Evolutionary conservation across 1,140 invertebrate species (phyloP).

Genomic region (Drosophila ficusphila): DNA sequence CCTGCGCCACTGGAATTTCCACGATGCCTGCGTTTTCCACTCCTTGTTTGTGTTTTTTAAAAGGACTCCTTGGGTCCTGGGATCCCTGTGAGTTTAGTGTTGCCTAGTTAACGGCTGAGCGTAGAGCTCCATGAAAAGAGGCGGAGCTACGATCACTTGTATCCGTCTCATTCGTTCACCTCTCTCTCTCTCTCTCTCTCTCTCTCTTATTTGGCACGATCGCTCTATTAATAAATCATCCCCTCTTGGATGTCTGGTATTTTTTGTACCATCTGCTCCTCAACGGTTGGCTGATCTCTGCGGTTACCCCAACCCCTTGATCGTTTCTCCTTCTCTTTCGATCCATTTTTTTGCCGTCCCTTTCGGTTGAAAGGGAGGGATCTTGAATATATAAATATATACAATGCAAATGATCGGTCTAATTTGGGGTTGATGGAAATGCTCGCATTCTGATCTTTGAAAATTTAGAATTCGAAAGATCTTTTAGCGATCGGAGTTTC

Average conservation of each 20-base stretch:
- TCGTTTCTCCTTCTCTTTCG: not conserved
- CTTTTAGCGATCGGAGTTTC: not conserved
- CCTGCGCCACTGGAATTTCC: slow-evolving; percentile 50
- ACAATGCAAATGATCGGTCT: slow-evolving; percentile 14
- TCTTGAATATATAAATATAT: not conserved
- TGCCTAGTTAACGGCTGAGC: slow-evolving; percentile 45
- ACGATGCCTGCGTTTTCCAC: slow-evolving; percentile 1
- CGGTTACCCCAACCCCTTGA: slow-evolving; percentile 12
- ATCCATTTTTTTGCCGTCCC: not conserved
- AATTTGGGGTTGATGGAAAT: slow-evolving; percentile 11
- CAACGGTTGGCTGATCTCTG: slow-evolving; percentile 39
- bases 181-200: not conserved
- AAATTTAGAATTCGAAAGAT: not conserved
- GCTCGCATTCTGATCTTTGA: not conserved
- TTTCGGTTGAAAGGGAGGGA: slow-evolving; percentile 11
- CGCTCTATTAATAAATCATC: slow-evolving; percentile 71
- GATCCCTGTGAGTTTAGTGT: slow-evolving; percentile 46
- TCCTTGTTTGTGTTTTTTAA: not conserved
- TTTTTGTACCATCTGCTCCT: slow-evolving; percentile 31
- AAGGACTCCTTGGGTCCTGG: not conserved
- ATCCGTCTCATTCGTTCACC: not conserved
- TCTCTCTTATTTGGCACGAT: slow-evolving; percentile 4
- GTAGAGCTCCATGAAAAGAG: slow-evolving; percentile 17
- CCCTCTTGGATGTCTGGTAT: slow-evolving; percentile 23
- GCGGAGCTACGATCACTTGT: slow-evolving; percentile 28